Percentiles rank a stretch among this genome's conserved stretches.
These are phyloP conservation scores for Rhabdomys pumilio DNA, from an alignment of 2,797 vertebrate genomes.

Conservation along the genomic window DNA sequence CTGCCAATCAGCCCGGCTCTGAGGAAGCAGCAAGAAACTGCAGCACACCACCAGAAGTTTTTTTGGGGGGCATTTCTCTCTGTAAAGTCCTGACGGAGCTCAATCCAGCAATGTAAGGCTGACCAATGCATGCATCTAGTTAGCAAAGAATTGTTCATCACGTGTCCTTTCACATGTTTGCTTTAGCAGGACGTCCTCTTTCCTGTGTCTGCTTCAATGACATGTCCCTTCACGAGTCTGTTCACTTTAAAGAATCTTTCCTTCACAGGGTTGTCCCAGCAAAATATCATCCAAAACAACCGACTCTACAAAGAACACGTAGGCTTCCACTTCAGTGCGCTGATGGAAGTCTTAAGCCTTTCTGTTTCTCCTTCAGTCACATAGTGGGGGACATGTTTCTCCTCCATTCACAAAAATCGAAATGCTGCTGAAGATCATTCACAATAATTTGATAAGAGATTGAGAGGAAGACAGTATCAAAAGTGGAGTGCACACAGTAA, in stretches of 20 bases:
- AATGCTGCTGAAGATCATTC: conserved; percentile 57
- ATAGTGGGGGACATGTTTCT: conserved; percentile 36
- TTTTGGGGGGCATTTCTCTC: too few relatives aligned
- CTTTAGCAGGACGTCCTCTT: too few relatives aligned
- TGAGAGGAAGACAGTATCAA: conserved; percentile 68
- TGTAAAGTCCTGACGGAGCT: too few relatives aligned
- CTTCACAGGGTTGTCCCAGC: neutral
- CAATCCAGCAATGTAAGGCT: too few relatives aligned
- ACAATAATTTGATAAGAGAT: conserved; percentile 67
- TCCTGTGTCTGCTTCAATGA: too few relatives aligned
- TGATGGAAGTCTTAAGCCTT: conserved; percentile 42
- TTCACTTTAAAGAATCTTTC: neutral
- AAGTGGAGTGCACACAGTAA: conserved; percentile 36
- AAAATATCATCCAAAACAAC: neutral
- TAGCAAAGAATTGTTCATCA: too few relatives aligned
- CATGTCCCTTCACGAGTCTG: too few relatives aligned
- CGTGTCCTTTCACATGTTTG: too few relatives aligned
- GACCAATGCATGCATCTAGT: too few relatives aligned
- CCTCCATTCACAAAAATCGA: conserved; percentile 61
- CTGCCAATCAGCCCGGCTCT: too few relatives aligned
- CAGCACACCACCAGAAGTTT: too few relatives aligned
- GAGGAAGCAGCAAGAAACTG: too few relatives aligned
- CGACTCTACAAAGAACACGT: neutral
- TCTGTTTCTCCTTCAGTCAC: conserved; percentile 65
- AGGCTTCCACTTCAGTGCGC: neutral